Conservation (phyloP, 1,140 invertebrate species). For the Trichomalopsis sarcophagae region DNA sequence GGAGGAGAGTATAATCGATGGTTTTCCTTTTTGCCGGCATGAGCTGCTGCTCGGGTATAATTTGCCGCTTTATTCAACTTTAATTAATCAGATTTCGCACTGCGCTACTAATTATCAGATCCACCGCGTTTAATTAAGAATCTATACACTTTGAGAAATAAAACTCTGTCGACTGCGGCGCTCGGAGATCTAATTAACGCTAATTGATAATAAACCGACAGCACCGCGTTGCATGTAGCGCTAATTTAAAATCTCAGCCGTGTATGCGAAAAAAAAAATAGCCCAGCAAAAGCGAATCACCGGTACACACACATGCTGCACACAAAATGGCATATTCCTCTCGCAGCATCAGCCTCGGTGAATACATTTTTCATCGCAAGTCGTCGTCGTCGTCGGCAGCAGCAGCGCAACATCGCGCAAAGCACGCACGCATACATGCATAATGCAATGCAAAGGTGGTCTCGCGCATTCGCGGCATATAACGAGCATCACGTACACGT, state of each 20-base stretch:
- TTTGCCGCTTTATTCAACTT: background rate
- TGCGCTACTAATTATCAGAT: background rate
- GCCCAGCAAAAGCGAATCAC: background rate
- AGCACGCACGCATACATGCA: slow-evolving; percentile 22
- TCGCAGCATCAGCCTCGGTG: background rate
- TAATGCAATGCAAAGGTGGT: slow-evolving; percentile 39
- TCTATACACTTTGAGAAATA: background rate
- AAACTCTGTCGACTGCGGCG: background rate
- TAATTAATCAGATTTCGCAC: background rate
- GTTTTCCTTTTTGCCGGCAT: no score
- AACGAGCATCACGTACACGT: slow-evolving; percentile 25
- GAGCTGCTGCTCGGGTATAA: background rate
- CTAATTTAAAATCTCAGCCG: background rate
- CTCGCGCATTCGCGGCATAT: slow-evolving; percentile 15
- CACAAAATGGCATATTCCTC: background rate
- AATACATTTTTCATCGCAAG: slow-evolving; percentile 43
- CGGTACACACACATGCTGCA: background rate
- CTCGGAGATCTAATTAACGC: background rate
- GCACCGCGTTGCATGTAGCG: background rate
- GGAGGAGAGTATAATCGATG: background rate
- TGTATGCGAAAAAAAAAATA: background rate
- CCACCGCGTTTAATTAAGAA: background rate
- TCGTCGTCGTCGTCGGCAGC: background rate
- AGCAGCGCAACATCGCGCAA: background rate
- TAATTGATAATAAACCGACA: background rate